Percentiles rank a stretch among this genome's conserved stretches.
phyloP scores from a whole-genome alignment of 1,140 invertebrate species.

The Drosophila lacteicornis region DNA sequence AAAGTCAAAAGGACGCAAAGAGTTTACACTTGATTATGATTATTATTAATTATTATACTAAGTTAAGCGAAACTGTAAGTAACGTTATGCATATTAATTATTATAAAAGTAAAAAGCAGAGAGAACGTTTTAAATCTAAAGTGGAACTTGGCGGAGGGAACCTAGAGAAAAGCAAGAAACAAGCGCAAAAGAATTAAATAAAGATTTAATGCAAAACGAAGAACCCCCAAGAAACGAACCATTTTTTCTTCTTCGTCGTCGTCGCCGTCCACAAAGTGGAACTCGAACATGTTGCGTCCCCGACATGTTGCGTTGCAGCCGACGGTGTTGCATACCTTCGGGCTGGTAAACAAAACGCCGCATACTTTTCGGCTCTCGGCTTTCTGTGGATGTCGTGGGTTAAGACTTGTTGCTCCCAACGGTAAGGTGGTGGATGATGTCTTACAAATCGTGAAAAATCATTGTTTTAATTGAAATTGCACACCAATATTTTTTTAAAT shows the following conservation, averaged over 20 bases:
- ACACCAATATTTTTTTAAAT: too few relatives aligned
- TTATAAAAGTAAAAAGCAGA: constrained; percentile 26
- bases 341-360: constrained; percentile 3
- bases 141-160: constrained; percentile 32
- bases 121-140: constrained; percentile 62
- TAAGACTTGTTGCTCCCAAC: constrained; percentile 20
- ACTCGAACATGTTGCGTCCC: constrained; percentile 47
- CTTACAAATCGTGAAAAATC: too few relatives aligned
- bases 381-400: neutral
- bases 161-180: constrained; percentile 25
- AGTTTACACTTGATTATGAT: constrained; percentile 67
- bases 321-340: constrained; percentile 26
- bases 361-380: constrained; percentile 1
- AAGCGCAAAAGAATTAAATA: constrained; percentile 65
- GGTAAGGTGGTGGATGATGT: neutral
- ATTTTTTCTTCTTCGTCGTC: constrained; percentile 1
- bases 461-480: too few relatives aligned
- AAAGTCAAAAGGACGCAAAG: constrained; percentile 4
- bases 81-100: constrained; percentile 78
- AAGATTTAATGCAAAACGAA: constrained; percentile 79
- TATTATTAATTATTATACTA: constrained; percentile 72
- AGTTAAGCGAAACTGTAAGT: constrained; percentile 77
- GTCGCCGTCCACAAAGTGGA: constrained; percentile 42
- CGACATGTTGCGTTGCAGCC: constrained; percentile 3
- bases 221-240: constrained; percentile 38